Evolutionary conservation across 2,888 invertebrate genomes (phyloP), one percentile per base, ranked within the genome.

Genomic region (Caenorhabditis imperialis): DNA sequence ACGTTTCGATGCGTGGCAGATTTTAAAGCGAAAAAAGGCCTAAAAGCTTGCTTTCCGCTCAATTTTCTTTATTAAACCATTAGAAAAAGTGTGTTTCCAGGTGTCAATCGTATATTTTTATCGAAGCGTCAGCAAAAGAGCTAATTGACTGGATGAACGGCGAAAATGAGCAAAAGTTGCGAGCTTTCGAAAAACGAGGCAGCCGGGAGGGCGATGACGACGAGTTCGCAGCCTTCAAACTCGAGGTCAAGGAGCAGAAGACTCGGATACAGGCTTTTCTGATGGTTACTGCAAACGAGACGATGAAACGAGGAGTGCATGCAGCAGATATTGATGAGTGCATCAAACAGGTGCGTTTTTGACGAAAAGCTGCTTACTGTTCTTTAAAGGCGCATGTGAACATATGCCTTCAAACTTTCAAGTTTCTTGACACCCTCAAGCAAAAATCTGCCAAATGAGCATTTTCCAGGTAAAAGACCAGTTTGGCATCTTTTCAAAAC

Each of bases 201-300:
- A 51, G 54, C 30, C 38, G 42, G 14, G 57, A 55, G 2, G 53
- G 30, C 3, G 55, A 65, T n/a, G 55, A 67, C 30, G 79, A 82
- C 33, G 75, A 79, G 12, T 82, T 80, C 42, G 61, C 70, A 14
- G 16, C 45, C 10, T 82, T 75, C 71, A 81, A 81, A 35, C 50
- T 74, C 7, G 55, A 70, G 38, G 81, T 81, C 1, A 80, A 79
- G 51, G 77, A 79, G 42, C 55, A 78, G 30, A 67, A 76, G 27
- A 72, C 72, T n/a, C 38, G 50, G 1, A 75, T 77, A 16, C 80
- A 81, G 44, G 62, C 77, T 14, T 65, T 82, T 18, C 20, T 82
- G 40, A 47, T 27, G 16, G 44, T 72, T 30, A 61, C 63, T 10
- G 57, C 53, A n/a, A 45, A 57, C 0, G 50, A 71, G 20, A 27